phyloP scores from a whole-genome alignment of 2,888 invertebrate species.

The Eristalinus sepulchralis region DNA sequence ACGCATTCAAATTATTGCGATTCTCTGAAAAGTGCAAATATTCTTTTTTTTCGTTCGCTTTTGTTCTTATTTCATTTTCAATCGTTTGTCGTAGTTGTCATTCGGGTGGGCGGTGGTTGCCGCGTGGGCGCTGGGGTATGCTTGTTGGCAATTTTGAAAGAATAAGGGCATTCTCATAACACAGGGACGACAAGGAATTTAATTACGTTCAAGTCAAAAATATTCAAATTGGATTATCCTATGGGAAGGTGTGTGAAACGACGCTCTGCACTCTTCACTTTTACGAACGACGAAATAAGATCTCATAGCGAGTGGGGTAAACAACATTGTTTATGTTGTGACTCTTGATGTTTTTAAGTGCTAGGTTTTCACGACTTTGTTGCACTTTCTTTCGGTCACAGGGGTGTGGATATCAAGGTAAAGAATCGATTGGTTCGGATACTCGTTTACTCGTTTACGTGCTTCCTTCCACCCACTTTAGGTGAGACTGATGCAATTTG shows the following conservation, averaged over 20 bases:
- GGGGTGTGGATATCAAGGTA: too few species aligned
- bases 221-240: background rate
- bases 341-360: too few species aligned
- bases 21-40: conserved; percentile 25
- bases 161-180: background rate
- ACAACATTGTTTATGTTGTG: too few species aligned
- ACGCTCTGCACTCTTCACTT: too few species aligned
- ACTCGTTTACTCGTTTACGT: too few species aligned
- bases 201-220: conserved; percentile 12
- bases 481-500: too few species aligned
- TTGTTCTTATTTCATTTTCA: conserved; percentile 6
- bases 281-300: too few species aligned
- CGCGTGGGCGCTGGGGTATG: background rate
- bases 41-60: background rate
- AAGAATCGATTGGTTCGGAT: too few species aligned
- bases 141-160: conserved; percentile 7
- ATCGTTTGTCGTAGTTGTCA: conserved; percentile 16
- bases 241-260: background rate
- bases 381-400: too few species aligned
- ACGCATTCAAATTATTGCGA: conserved; percentile 34
- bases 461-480: too few species aligned
- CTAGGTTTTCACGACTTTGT: too few species aligned
- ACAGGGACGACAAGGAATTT: conserved; percentile 27
- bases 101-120: background rate
- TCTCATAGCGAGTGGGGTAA: too few species aligned